Percentiles rank a stretch among this genome's conserved stretches.
Evolutionary conservation across 2,113 vertebrate genomes (phyloP).

Genomic region (Cercopithecus mona): DNA sequence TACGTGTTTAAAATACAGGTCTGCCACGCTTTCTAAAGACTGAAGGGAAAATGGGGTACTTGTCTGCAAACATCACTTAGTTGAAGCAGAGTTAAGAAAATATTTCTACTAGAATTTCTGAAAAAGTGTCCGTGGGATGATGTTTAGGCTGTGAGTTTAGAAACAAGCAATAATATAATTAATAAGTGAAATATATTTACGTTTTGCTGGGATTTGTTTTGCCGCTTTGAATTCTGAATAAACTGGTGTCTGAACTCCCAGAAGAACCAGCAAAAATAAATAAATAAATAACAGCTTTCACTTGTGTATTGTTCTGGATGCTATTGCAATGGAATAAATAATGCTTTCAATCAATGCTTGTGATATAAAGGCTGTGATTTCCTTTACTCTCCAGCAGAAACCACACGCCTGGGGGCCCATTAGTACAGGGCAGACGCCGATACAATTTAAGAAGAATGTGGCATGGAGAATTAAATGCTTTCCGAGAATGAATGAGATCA

Average conservation of each 20-base stretch:
- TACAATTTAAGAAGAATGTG: neutral
- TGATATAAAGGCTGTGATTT: neutral
- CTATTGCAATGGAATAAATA: neutral
- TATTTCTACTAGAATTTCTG: neutral
- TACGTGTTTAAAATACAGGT: neutral
- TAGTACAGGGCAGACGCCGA: constrained; percentile 4
- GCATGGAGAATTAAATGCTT: neutral
- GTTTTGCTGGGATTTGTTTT: constrained; percentile 6
- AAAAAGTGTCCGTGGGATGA: neutral
- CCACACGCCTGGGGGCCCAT: neutral
- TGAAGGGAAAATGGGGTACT: neutral
- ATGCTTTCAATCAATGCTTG: neutral
- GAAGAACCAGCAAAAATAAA: neutral
- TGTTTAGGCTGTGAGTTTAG: neutral
- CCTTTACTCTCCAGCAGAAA: constrained; percentile 16
- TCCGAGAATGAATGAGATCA: constrained; percentile 19
- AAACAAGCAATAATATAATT: neutral
- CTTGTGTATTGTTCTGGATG: neutral
- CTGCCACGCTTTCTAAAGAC: neutral
- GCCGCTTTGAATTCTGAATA: constrained; percentile 18
- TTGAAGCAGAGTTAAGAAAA: neutral
- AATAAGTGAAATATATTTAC: constrained; percentile 14
- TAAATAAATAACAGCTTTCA: neutral
- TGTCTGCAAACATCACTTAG: neutral
- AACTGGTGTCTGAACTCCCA: constrained; percentile 8